Base-by-base conservation (phyloP, 1,140 invertebrate genomes). In the Drosophila mauritiana region DNA sequence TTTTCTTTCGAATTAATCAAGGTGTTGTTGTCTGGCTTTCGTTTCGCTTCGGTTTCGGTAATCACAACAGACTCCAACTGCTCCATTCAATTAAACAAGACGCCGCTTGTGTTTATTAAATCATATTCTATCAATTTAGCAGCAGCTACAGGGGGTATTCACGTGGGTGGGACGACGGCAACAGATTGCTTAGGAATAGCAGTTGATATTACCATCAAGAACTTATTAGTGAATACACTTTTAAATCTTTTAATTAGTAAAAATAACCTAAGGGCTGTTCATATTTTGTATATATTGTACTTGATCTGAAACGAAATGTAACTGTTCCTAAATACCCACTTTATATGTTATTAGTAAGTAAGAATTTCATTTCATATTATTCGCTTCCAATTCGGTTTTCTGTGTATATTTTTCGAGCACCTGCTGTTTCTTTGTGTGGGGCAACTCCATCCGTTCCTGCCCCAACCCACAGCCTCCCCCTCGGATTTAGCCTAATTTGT, bases 21-120 rank as follows among this genome's bases (percentile, higher is more conserved):
- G 78, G 48, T 48, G 74, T 73, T 59, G 62, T 57, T 53, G 54
- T 43, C 49, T 64, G 57, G 76, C 65, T 72, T 86, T 74, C 53
- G 22, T 43, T 76, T 67, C 39, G 58, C 42, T 63, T 74, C 56
- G 37, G 48, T 62, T 56, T 12, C 20, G 12, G 12, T 39, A 12
- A 15, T 42, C 64, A 27, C 43, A 22, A 62, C 34, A 40, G 34
- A 67, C 40, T 45, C 27, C 59, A 74, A 73, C 68, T 74, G 73
- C 78, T 78, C 52, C 52, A 62, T 58, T 82, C 42, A 64, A 64
- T 63, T 69, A 56, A 73, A 82, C 63, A 37, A 56, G 40, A 17
- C 40, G 7, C 7, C 25, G 2, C 11, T 22, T 52, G 15, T 54
- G 56, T 74, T 65, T 80, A 80, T 64, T 42, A 20, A 61, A 63